Evolutionary conservation across 2,113 vertebrate species (phyloP), one percentile per base, ranked within the genome.

Genomic region (Odocoileus virginianus): DNA sequence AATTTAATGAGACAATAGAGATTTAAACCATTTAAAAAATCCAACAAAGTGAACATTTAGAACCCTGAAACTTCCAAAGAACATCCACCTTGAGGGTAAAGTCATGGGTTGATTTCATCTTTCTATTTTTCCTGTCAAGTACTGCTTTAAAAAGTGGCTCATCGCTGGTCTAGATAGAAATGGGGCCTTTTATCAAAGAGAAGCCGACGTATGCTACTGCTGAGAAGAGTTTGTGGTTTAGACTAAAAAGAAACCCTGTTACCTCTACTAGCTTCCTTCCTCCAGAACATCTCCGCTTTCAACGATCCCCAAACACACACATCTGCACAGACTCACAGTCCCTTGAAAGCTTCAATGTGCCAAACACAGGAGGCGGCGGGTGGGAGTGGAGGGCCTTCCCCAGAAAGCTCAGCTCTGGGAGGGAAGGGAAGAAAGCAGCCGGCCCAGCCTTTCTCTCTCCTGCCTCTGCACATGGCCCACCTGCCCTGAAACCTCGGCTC

Each of bases 371-470:
- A 5, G 57, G 4, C 1, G 0, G 4, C 21, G 1, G 6, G 19
- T 0, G 0, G 11, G 3, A 15, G 15, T 40, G 1, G 2, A 36
- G 9, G 17, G 8, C 9, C 40, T 12, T 28, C 25, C 27, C 47
- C 15, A 11, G 71, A 36, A 85, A 30, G 14, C 76, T n/a, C 28
- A 19, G 16, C 67, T 40, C 28, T 10, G 1, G 60, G 54, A 74
- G 33, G 36, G 2, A 40, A 36, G 67, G 67, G 67, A 1, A 1
- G 10, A 3, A 40, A 60, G 3, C 14, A 55, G 52, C 27, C 40
- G 11, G 17, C 0, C 2, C 45, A 3, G 28, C 57, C 33, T 0
- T 23, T 11, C 36, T 85, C 36, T 50, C 5, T 2, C 30, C 33
- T 3, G 1, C 3, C 19, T 19, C 94, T 40, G 58, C 3, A 54